phyloP scores from a whole-genome alignment of 2,113 vertebrate species.

The Myotis lucifugus region DNA sequence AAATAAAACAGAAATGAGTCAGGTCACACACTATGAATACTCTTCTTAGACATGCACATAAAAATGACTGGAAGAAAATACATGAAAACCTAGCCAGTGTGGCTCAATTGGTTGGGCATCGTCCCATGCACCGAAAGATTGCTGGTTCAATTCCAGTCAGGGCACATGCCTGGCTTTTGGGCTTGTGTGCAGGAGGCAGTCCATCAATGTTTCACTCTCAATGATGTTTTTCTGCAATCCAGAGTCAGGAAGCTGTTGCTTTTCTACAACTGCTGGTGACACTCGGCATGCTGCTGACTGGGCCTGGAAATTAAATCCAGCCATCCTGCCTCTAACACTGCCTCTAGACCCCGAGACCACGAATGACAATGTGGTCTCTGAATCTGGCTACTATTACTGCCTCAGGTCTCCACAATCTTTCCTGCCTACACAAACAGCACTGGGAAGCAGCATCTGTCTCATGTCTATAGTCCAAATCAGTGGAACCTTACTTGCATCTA shows the following conservation, averaged over 20 bases:
- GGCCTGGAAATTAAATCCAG: not conserved
- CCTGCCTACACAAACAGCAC: not conserved
- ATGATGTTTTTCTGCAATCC: not conserved
- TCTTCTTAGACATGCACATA: constrained; percentile 15
- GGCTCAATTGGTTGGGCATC: too few species aligned
- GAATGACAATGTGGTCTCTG: not conserved
- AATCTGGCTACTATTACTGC: not conserved
- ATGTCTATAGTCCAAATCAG: not conserved
- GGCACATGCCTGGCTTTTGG: too few species aligned
- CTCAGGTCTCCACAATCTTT: not conserved
- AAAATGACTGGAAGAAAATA: constrained; percentile 32
- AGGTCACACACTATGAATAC: not conserved
- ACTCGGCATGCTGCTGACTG: not conserved
- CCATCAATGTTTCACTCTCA: too few species aligned
- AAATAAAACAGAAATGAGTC: constrained; percentile 42
- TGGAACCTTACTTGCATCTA: not conserved
- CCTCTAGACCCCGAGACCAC: not conserved
- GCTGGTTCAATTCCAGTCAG: not conserved
- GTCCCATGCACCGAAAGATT: not conserved
- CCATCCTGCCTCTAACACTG: not conserved
- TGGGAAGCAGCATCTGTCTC: not conserved
- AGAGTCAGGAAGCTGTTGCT: not conserved
- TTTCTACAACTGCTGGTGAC: not conserved
- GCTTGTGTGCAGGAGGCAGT: too few species aligned
- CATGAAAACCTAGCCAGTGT: too few species aligned